A percentile compares a stretch with the other conserved stretches of the same genome.
Conservation (phyloP, 92 coral and sea anemone genomes). For the Galaxea fascicularis region DNA sequence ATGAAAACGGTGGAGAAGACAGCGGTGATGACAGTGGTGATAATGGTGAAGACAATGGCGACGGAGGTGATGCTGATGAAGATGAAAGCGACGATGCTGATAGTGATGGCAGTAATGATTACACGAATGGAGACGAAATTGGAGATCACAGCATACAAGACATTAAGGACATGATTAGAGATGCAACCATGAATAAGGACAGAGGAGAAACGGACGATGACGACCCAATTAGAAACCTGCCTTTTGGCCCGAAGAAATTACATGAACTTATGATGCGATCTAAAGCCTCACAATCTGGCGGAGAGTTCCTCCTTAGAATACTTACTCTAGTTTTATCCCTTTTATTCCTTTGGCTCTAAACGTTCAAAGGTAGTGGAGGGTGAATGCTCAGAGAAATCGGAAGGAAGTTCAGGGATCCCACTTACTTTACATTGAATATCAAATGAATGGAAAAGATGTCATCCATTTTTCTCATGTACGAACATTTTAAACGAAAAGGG, state of each 20-base stretch:
- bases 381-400: neutral
- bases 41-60: neutral
- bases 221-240: conserved; percentile 5
- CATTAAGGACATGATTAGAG: conserved; percentile 10
- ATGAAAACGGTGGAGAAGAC: neutral
- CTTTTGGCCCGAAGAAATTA: neutral
- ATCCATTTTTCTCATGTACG: too few species aligned
- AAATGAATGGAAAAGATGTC: too few species aligned
- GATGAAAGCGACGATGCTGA: neutral
- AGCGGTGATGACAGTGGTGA: neutral
- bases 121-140: neutral
- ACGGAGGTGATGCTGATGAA: neutral
- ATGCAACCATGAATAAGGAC: neutral
- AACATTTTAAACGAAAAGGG: too few species aligned
- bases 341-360: neutral
- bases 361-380: neutral
- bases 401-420: too few species aligned
- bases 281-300: neutral
- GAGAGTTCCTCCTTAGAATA: neutral
- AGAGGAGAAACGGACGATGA: neutral
- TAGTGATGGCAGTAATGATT: neutral
- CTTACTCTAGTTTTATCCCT: neutral
- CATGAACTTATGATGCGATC: neutral
- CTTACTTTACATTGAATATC: too few species aligned
- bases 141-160: conserved; percentile 7